These are phyloP conservation scores for Helicoverpa armigera DNA, from an alignment of 1,140 invertebrate species.

Conservation along the genomic window DNA sequence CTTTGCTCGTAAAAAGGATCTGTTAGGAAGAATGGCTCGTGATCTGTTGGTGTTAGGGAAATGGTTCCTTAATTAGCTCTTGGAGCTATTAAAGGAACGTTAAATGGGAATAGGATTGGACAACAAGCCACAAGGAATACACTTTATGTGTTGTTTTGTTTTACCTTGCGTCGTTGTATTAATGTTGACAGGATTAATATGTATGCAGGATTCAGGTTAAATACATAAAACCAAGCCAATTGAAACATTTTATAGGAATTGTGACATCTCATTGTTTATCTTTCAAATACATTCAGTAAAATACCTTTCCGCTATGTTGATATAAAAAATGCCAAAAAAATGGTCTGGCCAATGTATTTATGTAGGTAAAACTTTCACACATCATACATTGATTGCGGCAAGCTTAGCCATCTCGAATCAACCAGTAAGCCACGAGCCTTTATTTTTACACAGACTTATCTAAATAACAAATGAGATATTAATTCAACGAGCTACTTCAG, in stretches of 20 bases:
- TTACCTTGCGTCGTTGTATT: background rate
- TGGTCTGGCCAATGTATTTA: too few relatives aligned
- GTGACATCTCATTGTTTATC: too few relatives aligned
- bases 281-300: too few relatives aligned
- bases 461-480: slow-evolving; percentile 22
- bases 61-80: slow-evolving; percentile 44
- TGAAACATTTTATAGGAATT: too few relatives aligned
- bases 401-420: too few relatives aligned
- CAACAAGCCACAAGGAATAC: slow-evolving; percentile 23
- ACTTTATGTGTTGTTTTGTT: background rate
- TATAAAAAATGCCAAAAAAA: too few relatives aligned
- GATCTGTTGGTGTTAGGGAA: slow-evolving; percentile 40
- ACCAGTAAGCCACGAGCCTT: background rate
- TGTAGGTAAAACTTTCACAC: too few relatives aligned
- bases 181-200: background rate
- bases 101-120: slow-evolving; percentile 11
- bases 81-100: slow-evolving; percentile 39
- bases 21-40: slow-evolving; percentile 55
- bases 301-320: too few relatives aligned
- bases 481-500: slow-evolving; percentile 11
- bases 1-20: slow-evolving; percentile 46
- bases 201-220: too few relatives aligned
- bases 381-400: too few relatives aligned
- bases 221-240: too few relatives aligned
- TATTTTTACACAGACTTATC: background rate